phyloP scores from a whole-genome alignment of 2,113 vertebrate genomes.

The Rafetus swinhoei region DNA sequence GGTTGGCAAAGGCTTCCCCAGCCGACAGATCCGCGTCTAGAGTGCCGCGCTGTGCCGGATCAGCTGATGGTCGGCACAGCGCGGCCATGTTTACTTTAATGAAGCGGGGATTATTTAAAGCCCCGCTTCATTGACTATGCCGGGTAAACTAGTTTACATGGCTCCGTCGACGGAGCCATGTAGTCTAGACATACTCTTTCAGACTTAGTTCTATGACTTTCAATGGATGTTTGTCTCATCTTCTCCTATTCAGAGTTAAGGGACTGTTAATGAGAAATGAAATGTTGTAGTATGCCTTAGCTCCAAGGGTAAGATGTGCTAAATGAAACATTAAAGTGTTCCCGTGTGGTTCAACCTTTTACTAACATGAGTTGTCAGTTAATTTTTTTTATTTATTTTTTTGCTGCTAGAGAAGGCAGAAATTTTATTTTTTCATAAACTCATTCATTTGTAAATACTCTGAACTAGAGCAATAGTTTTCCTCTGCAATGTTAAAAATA shows the following conservation, averaged over 20 bases:
- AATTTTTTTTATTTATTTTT: constrained; percentile 41
- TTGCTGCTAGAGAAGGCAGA: constrained; percentile 17
- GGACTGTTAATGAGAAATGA: constrained; percentile 11
- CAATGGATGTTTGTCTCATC: constrained; percentile 6
- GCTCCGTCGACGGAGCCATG: too few relatives aligned
- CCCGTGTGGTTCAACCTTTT: constrained; percentile 23
- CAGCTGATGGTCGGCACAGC: too few relatives aligned
- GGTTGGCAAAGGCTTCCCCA: too few relatives aligned
- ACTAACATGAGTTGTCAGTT: constrained; percentile 39
- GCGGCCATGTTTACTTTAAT: too few relatives aligned
- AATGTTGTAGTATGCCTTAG: constrained; percentile 40
- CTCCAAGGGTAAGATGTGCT: constrained; percentile 49
- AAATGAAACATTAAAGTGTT: constrained; percentile 53
- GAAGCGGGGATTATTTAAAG: too few relatives aligned
- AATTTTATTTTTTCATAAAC: constrained; percentile 34
- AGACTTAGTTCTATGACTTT: not conserved
- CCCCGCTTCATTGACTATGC: too few relatives aligned
- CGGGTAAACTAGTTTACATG: too few relatives aligned
- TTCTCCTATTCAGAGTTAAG: not conserved
- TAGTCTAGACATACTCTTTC: not conserved
- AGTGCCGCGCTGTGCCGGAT: too few relatives aligned
- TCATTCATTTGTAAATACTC: constrained; percentile 61
- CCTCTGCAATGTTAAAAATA: constrained; percentile 64
- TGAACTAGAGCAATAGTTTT: constrained; percentile 42
- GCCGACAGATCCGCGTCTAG: too few relatives aligned